Conservation (phyloP, 2,888 invertebrate genomes). For the Griposia aprilina region DNA sequence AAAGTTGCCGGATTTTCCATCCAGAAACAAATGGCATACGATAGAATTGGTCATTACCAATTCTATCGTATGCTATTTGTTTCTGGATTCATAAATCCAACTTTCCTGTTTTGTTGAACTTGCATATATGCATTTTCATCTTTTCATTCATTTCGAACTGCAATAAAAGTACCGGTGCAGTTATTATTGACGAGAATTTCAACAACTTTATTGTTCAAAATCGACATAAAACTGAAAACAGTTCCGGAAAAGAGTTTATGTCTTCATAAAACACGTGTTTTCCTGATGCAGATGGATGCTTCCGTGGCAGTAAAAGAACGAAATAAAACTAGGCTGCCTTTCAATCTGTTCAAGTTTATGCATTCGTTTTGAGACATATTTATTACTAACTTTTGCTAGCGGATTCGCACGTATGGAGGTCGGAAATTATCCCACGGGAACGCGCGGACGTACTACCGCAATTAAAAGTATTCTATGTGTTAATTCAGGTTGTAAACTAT, state of each 20-base stretch:
- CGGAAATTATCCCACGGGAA: neutral
- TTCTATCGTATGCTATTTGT: neutral
- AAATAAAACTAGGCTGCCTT: constrained; percentile 34
- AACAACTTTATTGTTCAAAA: constrained; percentile 54
- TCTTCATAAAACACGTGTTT: constrained; percentile 58
- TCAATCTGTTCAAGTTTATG: constrained; percentile 49
- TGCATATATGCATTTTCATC: constrained; percentile 21
- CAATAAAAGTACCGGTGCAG: constrained; percentile 39
- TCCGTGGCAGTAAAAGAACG: constrained; percentile 36
- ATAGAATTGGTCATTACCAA: neutral
- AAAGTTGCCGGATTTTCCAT: no score
- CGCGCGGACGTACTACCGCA: no score
- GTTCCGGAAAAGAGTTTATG: constrained; percentile 48
- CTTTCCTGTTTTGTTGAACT: neutral
- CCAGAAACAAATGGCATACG: no score
- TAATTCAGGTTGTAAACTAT: neutral
- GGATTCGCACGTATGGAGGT: neutral
- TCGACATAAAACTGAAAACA: constrained; percentile 52
- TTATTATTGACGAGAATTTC: constrained; percentile 46
- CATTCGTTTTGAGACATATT: constrained; percentile 17
- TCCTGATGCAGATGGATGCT: constrained; percentile 43
- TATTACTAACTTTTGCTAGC: neutral
- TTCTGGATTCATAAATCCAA: neutral
- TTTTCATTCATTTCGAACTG: neutral
- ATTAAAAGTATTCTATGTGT: neutral